Percentiles rank a stretch among this genome's conserved stretches.
These are phyloP conservation scores for Neogobius melanostomus DNA, from an alignment of 2,113 vertebrate genomes.

Conservation along the genomic window DNA sequence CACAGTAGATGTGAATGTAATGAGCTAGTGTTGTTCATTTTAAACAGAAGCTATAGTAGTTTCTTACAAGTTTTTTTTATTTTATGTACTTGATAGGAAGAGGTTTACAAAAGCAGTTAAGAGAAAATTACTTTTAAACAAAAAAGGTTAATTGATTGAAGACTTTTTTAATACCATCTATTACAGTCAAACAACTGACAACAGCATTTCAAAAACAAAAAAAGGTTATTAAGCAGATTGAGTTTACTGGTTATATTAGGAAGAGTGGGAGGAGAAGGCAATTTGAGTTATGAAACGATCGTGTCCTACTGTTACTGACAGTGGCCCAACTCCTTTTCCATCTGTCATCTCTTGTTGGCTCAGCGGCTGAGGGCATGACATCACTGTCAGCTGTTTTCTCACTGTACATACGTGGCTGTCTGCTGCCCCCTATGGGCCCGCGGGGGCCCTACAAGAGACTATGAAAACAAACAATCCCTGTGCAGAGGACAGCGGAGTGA, in stretches of 20 bases:
- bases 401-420: neutral
- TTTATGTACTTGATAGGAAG: constrained; percentile 1
- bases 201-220: neutral
- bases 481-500: neutral
- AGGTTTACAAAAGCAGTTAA: neutral
- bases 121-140: constrained; percentile 1
- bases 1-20: no score
- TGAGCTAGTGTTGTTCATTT: no score
- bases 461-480: constrained; percentile 16
- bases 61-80: neutral
- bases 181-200: constrained; percentile 25
- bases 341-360: neutral
- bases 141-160: constrained; percentile 19
- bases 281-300: constrained; percentile 37
- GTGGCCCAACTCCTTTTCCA: neutral
- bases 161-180: constrained; percentile 32
- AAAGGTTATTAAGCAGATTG: neutral
- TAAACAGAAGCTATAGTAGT: no score
- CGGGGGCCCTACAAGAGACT: neutral
- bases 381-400: constrained; percentile 2
- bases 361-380: neutral
- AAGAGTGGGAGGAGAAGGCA: neutral
- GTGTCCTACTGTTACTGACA: neutral
- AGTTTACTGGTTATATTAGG: neutral
- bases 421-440: constrained; percentile 46